Evolutionary conservation across 1,140 invertebrate genomes (phyloP).

Genomic region (Papilio polytes): DNA sequence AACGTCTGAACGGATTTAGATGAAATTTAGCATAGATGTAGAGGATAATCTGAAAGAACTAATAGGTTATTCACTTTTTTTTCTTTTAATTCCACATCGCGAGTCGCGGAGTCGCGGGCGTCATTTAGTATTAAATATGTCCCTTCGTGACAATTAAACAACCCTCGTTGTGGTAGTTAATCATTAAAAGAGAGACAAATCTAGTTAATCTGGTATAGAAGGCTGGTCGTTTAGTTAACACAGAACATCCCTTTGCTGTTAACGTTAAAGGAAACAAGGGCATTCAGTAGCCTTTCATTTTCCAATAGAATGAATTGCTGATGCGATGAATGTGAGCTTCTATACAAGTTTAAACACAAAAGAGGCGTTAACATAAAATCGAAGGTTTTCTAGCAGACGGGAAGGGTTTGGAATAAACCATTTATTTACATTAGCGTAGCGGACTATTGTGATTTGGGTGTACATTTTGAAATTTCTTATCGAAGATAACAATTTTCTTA

Average conservation of each 20-base stretch:
- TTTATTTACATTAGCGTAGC: background rate
- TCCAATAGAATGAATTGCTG: conserved; percentile 17
- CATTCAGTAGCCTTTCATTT: conserved; percentile 26
- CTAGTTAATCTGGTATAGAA: background rate
- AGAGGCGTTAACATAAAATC: background rate
- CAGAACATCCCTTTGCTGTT: background rate
- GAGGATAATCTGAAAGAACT: too few relatives aligned
- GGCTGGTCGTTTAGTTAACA: background rate
- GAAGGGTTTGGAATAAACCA: background rate
- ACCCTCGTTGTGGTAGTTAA: background rate
- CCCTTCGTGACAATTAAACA: too few relatives aligned
- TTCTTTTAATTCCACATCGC: too few relatives aligned
- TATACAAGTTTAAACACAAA: conserved; percentile 15
- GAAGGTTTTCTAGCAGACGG: background rate
- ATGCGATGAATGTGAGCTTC: conserved; percentile 2
- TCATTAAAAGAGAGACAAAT: background rate
- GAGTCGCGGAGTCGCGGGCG: too few relatives aligned
- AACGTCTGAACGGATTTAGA: too few relatives aligned
- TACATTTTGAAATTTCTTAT: background rate
- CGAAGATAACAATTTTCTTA: too few relatives aligned
- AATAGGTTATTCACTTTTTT: too few relatives aligned
- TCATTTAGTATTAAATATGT: too few relatives aligned
- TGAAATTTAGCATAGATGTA: too few relatives aligned
- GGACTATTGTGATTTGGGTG: background rate
- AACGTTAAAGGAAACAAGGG: conserved; percentile 28